Evolutionary conservation across 2,797 vertebrate species (phyloP).

Genomic region (Cuculus canorus): DNA sequence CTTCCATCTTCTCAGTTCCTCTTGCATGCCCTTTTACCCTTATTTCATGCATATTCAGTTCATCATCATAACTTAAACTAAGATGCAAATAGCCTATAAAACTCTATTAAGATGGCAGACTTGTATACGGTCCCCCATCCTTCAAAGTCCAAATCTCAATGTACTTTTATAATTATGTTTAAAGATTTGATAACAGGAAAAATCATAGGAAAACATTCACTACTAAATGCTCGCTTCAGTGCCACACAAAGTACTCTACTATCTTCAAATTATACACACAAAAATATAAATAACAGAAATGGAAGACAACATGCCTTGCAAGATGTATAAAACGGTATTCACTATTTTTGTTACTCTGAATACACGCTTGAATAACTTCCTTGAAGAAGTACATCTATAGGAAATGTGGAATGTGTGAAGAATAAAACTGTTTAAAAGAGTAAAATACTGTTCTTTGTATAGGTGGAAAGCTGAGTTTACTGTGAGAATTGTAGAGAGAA

Average conservation of each 20-base stretch:
- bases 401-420: background rate
- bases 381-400: background rate
- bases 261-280: background rate
- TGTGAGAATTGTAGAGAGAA: background rate
- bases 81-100: background rate
- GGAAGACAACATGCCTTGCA: background rate
- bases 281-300: background rate
- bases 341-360: background rate
- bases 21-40: background rate
- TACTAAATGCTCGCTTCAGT: background rate
- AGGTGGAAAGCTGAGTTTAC: background rate
- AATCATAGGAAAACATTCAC: background rate
- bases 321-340: fast-evolving
- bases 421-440: background rate
- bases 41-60: background rate
- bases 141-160: background rate
- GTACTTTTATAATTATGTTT: background rate
- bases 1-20: background rate
- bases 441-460: background rate
- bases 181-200: background rate
- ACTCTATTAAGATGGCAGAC: background rate
- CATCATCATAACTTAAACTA: background rate
- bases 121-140: fast-evolving
- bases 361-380: background rate
- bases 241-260: background rate